Evolutionary conservation across 1,140 invertebrate species (phyloP), one percentile per base, ranked within the genome.

Genomic region (Amphibalanus amphitrite): DNA sequence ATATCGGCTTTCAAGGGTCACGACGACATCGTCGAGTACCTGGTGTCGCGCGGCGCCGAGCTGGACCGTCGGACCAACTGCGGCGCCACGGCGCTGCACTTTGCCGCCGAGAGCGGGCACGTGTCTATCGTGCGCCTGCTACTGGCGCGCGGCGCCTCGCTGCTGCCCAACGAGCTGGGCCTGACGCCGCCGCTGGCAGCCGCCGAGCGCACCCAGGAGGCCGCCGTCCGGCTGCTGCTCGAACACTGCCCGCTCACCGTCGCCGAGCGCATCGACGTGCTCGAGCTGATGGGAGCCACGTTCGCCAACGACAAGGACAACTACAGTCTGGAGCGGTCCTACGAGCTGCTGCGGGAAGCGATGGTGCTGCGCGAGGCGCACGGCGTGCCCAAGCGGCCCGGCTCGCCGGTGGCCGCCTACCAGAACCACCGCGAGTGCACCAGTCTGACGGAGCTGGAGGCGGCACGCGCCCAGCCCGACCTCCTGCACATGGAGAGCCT

Each of bases 401-500:
- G 67, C 25, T 81, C 85, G 23, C 88, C 90, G 0, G 86, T 95
- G 72, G 82, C 87, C 0, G 93, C 92, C 0, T 97, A 97, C 78
- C 88, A 93, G 75, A 89, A 91, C 79, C 89, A 89, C 85, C 82
- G 85, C 70, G 94, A 97, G 82, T 89, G 87, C 76, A 86, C 89
- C 76, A 90, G 88, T 38, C 72, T 92, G 71, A 83, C 87, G 77
- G 87, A 91, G 77, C 80, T 97, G 71, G 85, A 90, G 79, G 86
- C 85, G 3, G 87, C 95, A 30, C 84, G 86, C 77, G 81, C 86
- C 68, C 88, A 94, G 80, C 82, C 86, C 1, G 90, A 95, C 82
- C 87, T 87, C 30, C 84, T 97, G 71, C 90, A 95, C 78, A 95
- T 96, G 92, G 93, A 97, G 82, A 89, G 91, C 0, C 82, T 97